A percentile compares a stretch with the other conserved stretches of the same genome.
phyloP scores from a whole-genome alignment of 2,888 invertebrate species.

The Blomia tropicalis region DNA sequence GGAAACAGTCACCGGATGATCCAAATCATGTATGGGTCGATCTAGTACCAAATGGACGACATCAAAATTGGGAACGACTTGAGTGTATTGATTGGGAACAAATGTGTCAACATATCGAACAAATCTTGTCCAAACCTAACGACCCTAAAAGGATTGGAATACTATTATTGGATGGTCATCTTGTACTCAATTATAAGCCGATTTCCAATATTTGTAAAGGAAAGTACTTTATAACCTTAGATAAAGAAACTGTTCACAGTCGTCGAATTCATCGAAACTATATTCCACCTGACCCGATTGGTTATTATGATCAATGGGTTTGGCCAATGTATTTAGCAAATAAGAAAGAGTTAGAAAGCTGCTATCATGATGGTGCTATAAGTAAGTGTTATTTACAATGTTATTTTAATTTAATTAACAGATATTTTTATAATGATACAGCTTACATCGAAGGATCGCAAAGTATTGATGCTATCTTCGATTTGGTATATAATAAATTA shows the following conservation, averaged over 20 bases:
- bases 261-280: constrained; percentile 52
- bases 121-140: constrained; percentile 7
- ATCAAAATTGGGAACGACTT: constrained; percentile 30
- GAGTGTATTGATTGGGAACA: constrained; percentile 27
- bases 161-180: constrained; percentile 29
- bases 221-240: constrained; percentile 56
- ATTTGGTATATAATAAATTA: constrained; percentile 3
- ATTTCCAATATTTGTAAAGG: constrained; percentile 46
- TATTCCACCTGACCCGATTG: constrained; percentile 66
- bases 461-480: not conserved
- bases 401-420: not conserved
- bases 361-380: not conserved
- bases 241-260: constrained; percentile 49
- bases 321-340: constrained; percentile 62
- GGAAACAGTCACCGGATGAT: constrained; percentile 18
- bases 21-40: constrained; percentile 23
- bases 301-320: constrained; percentile 72
- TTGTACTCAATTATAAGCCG: constrained; percentile 27
- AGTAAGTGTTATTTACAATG: not conserved
- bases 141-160: constrained; percentile 17
- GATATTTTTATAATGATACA: not conserved
- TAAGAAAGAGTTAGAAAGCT: constrained; percentile 31
- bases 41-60: constrained; percentile 26
- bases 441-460: constrained; percentile 17
- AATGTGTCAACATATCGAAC: constrained; percentile 23